phyloP scores from a whole-genome alignment of 2,888 invertebrate species.

The Venustoraphidia nigricollis region DNA sequence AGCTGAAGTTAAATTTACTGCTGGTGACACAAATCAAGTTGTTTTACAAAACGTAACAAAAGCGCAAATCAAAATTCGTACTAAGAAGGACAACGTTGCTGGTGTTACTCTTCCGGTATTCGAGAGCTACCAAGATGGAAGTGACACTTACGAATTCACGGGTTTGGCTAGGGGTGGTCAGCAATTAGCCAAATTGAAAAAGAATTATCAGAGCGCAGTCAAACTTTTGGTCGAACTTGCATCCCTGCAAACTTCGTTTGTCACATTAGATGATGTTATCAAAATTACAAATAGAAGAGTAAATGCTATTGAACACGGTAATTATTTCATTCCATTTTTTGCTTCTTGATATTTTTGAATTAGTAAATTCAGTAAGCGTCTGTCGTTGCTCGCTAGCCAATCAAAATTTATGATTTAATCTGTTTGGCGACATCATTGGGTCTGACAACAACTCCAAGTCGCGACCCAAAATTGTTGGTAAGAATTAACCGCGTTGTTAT shows the following conservation, averaged over 20 bases:
- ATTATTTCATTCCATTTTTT: conserved; percentile 14
- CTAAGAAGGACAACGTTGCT: conserved; percentile 98
- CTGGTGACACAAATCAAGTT: conserved; percentile 96
- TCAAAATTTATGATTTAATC: too few species aligned
- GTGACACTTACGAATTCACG: conserved; percentile 91
- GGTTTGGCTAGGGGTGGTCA: conserved; percentile 96
- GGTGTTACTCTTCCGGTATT: conserved; percentile 96
- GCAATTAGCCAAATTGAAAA: conserved; percentile 90
- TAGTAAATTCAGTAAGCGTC: too few species aligned
- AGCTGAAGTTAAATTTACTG: conserved; percentile 97
- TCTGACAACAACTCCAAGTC: too few species aligned
- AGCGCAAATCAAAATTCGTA: conserved; percentile 92
- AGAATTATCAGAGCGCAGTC: conserved; percentile 93
- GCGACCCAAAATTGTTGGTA: too few species aligned
- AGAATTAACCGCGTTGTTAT: too few species aligned
- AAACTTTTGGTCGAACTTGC: conserved; percentile 92
- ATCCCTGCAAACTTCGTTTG: conserved; percentile 95
- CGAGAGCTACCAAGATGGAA: conserved; percentile 86
- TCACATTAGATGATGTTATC: conserved; percentile 96
- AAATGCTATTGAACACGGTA: conserved; percentile 97
- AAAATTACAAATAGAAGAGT: conserved; percentile 98
- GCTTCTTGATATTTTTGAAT: not conserved
- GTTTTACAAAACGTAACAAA: conserved; percentile 97
- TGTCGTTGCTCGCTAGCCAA: not conserved
- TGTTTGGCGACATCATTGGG: too few species aligned